Evolutionary conservation across 2,113 vertebrate genomes (phyloP).

Genomic region (Eudorcas thomsonii): DNA sequence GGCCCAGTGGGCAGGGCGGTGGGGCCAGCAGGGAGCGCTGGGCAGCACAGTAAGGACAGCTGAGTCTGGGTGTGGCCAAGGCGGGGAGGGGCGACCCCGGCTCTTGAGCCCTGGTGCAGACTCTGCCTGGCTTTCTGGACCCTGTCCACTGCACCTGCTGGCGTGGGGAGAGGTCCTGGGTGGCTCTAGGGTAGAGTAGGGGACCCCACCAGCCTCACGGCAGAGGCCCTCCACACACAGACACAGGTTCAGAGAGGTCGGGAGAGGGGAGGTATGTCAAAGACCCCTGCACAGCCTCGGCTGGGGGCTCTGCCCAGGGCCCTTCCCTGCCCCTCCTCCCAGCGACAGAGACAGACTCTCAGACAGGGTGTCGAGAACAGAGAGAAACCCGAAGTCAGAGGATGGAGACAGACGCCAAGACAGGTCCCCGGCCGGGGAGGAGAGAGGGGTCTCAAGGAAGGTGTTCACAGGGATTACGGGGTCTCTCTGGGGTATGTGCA

Average conservation of each 20-base stretch:
- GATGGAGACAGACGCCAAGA: neutral
- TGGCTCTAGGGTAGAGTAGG: neutral
- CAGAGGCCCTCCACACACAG: neutral
- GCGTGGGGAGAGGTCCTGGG: neutral
- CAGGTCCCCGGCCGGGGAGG: rapidly evolving
- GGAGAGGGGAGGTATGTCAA: neutral
- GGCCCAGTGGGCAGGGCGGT: neutral
- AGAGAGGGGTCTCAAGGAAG: neutral
- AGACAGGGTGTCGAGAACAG: neutral
- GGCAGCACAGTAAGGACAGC: rapidly evolving
- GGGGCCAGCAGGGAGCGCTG: neutral
- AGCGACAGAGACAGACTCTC: neutral
- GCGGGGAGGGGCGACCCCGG: rapidly evolving
- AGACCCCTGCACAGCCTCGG: no score
- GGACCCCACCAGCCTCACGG: rapidly evolving
- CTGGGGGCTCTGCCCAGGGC: neutral
- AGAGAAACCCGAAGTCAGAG: neutral
- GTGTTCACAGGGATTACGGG: constrained; percentile 59
- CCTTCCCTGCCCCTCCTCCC: neutral
- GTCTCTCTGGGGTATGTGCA: constrained; percentile 62
- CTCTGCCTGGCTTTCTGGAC: neutral
- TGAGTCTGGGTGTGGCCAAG: neutral
- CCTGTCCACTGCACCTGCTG: rapidly evolving
- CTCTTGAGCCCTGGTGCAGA: neutral
- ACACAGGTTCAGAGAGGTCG: neutral